Evolutionary conservation across 2,113 vertebrate species (phyloP).

Genomic region (Verasper variegatus): DNA sequence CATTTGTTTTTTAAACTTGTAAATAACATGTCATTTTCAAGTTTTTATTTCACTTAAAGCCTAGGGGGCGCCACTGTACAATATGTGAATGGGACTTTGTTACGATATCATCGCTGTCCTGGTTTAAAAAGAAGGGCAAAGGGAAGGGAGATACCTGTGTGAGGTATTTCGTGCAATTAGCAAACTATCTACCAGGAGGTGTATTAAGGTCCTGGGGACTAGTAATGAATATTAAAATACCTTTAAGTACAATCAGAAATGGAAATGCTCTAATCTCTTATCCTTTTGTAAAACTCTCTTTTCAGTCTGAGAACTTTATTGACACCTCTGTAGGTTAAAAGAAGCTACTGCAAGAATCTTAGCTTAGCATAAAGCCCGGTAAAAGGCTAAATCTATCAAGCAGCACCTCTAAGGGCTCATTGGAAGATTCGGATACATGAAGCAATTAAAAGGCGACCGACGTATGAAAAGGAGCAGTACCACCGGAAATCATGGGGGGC

Average conservation of each 20-base stretch:
- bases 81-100: constrained; percentile 51
- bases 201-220: background rate
- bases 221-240: background rate
- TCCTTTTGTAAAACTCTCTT: background rate
- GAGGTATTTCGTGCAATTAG: constrained; percentile 19
- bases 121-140: constrained; percentile 36
- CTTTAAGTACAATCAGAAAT: background rate
- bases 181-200: background rate
- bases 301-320: no score
- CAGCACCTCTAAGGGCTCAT: no score
- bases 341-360: background rate
- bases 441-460: no score
- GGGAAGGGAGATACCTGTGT: constrained; percentile 8
- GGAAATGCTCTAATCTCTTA: background rate
- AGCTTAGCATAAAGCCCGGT: background rate
- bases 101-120: constrained; percentile 19
- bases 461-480: no score
- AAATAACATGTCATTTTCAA: constrained; percentile 51
- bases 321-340: no score
- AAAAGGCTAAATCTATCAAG: no score
- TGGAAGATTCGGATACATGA: no score
- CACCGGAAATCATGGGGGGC: no score
- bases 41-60: constrained; percentile 52
- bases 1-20: constrained; percentile 44
- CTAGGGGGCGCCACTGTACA: constrained; percentile 23